Conservation (phyloP, 2,113 vertebrate species). For the Junco hyemalis region DNA sequence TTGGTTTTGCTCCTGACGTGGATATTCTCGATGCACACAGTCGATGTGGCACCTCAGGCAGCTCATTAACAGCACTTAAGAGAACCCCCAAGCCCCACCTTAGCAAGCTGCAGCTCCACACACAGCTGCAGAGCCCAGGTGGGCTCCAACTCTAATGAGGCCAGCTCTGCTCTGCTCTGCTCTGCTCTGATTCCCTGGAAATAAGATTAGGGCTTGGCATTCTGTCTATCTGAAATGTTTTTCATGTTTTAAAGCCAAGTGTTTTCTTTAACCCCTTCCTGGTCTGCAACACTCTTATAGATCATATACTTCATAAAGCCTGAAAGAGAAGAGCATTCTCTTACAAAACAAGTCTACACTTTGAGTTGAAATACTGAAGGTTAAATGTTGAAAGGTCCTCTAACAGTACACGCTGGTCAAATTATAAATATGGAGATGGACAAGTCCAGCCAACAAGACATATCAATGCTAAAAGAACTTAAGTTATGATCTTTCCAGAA, state of each 20-base stretch:
- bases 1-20: background rate
- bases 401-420: accelerated
- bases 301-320: accelerated
- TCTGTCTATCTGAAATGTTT: background rate
- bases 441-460: background rate
- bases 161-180: background rate
- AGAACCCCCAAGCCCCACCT: accelerated
- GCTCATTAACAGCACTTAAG: background rate
- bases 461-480: background rate
- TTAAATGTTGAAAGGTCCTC: background rate
- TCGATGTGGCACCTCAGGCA: background rate
- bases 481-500: background rate
- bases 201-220: background rate
- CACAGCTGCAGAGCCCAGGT: background rate
- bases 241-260: background rate
- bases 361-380: background rate
- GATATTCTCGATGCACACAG: accelerated
- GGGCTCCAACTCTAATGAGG: background rate
- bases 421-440: background rate
- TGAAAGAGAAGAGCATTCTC: background rate
- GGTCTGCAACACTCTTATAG: background rate
- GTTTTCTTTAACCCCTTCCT: background rate
- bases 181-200: background rate
- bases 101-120: background rate
- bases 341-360: background rate